Percentiles rank a stretch among this genome's conserved stretches.
Conservation (phyloP, 2,888 invertebrate species). For the Heliconius ethilla region DNA sequence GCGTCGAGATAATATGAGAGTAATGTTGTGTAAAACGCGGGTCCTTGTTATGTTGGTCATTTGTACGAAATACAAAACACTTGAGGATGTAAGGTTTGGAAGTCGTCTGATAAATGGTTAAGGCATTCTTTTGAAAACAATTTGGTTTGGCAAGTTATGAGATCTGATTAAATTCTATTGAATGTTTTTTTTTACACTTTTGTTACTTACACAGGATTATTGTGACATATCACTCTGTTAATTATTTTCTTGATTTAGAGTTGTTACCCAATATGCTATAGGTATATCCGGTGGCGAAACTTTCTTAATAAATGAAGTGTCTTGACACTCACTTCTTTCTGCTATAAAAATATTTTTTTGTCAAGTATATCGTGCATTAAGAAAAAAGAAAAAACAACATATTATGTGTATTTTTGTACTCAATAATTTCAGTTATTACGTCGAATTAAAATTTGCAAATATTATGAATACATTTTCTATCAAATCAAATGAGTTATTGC, state of each 20-base stretch:
- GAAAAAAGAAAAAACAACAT: no score
- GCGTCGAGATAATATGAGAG: slow-evolving; percentile 37
- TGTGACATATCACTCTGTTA: neutral
- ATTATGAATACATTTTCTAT: neutral
- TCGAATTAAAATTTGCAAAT: neutral
- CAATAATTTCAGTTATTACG: no score
- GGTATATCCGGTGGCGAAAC: no score
- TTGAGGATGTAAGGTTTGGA: slow-evolving; percentile 1
- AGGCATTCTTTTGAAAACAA: neutral
- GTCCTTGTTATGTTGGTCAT: slow-evolving; percentile 37
- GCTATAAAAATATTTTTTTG: no score
- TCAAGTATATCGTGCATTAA: no score
- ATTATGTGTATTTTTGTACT: no score
- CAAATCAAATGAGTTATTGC: neutral
- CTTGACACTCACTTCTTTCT: neutral
- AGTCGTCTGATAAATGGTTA: slow-evolving; percentile 6
- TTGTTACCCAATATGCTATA: no score
- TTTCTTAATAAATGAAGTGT: neutral
- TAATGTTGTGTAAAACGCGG: slow-evolving; percentile 39
- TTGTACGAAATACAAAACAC: slow-evolving; percentile 24
- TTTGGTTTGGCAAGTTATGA: neutral
- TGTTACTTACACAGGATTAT: neutral
- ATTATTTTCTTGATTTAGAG: no score
- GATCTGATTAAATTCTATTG: neutral
- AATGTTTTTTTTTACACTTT: neutral